Percentiles rank a stretch among this genome's conserved stretches.
These are phyloP conservation scores for Hipparchia sbordonii DNA, from an alignment of 2,888 invertebrate species.

Conservation along the genomic window DNA sequence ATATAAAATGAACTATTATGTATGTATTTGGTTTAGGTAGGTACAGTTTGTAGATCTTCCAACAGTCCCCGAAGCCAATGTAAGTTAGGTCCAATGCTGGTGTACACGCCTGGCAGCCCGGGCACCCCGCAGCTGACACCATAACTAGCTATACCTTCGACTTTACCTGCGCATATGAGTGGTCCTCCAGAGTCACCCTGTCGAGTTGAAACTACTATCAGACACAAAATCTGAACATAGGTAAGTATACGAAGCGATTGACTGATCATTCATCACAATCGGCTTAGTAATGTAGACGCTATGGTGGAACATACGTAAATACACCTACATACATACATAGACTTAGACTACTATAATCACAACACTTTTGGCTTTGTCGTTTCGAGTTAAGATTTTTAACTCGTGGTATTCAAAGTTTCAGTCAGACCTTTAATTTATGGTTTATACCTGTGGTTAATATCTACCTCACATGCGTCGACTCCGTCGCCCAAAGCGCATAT, in stretches of 20 bases:
- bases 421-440: background rate
- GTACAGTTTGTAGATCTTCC: constrained; percentile 2
- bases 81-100: constrained; percentile 64
- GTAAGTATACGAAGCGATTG: too few species aligned
- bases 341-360: too few species aligned
- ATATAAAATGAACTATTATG: background rate
- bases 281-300: too few species aligned
- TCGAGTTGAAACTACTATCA: constrained; percentile 13
- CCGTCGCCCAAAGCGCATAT: constrained; percentile 70
- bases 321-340: too few species aligned
- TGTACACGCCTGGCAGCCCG: constrained; percentile 68
- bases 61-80: constrained; percentile 58
- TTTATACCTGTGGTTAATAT: background rate
- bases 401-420: too few species aligned
- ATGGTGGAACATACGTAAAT: too few species aligned
- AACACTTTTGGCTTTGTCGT: too few species aligned
- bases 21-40: background rate
- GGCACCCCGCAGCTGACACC: constrained; percentile 67
- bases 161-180: constrained; percentile 58
- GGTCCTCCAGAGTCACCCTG: constrained; percentile 79
- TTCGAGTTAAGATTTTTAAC: too few species aligned
- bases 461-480: constrained; percentile 73
- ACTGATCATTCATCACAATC: too few species aligned
- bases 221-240: too few species aligned
- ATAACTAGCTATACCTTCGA: constrained; percentile 72